Evolutionary conservation across 64 coral and sea anemone genomes (phyloP).

Genomic region (Pocillopora verrucosa): DNA sequence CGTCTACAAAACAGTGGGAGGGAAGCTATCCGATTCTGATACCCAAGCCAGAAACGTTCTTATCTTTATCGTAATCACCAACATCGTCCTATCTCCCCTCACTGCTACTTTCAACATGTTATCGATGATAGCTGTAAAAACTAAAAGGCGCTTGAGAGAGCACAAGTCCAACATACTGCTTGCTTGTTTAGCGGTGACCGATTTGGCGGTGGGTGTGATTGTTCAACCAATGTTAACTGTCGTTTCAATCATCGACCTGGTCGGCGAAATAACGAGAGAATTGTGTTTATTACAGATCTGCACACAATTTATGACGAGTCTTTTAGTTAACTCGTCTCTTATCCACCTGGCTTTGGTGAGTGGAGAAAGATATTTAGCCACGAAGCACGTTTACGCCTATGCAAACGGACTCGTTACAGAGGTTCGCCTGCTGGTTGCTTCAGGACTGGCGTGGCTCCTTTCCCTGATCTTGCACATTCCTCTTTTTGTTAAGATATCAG

Average conservation of each 20-base stretch:
- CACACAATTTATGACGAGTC: neutral
- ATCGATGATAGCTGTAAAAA: neutral
- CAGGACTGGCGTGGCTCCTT: no score
- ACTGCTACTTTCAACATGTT: neutral
- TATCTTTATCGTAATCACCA: neutral
- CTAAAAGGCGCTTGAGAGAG: neutral
- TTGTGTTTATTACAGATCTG: neutral
- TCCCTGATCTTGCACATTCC: no score
- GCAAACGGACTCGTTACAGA: neutral
- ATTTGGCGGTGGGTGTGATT: neutral
- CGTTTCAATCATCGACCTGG: neutral
- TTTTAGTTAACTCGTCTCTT: neutral
- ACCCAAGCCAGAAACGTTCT: neutral
- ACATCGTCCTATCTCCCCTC: neutral
- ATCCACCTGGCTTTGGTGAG: neutral
- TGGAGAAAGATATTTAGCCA: neutral
- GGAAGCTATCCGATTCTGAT: neutral
- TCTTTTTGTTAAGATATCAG: no score
- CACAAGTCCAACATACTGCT: slow-evolving; percentile 6
- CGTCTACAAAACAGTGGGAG: neutral
- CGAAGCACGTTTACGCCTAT: slow-evolving; percentile 1
- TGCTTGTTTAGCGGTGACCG: neutral
- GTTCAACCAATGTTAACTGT: neutral
- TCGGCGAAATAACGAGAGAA: neutral
- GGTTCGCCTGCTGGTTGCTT: neutral